These are phyloP conservation scores for Pseudoips prasinana DNA, from an alignment of 2,888 invertebrate species.

Conservation along the genomic window DNA sequence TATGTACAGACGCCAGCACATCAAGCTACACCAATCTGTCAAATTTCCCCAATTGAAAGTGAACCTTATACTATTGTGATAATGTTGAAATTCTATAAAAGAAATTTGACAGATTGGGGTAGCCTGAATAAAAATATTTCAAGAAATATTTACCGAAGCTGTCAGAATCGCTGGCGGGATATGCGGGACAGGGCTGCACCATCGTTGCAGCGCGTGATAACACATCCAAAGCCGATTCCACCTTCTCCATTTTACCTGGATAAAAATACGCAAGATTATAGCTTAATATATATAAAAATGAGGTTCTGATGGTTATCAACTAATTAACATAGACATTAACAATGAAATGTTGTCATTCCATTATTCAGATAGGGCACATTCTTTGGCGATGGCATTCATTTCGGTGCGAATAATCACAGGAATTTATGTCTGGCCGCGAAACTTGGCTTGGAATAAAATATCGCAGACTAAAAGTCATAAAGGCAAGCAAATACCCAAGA, in stretches of 20 bases:
- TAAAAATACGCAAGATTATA: constrained; percentile 11
- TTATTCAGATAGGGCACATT: too few relatives aligned
- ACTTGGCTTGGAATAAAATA: constrained; percentile 61
- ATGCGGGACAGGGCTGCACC: constrained; percentile 88
- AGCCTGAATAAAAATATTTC: too few relatives aligned
- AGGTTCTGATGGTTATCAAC: too few relatives aligned
- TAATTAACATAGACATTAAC: too few relatives aligned
- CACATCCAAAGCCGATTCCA: constrained; percentile 93
- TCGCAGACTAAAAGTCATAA: constrained; percentile 59
- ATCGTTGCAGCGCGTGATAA: constrained; percentile 94
- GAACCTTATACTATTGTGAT: too few relatives aligned
- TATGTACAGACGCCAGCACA: too few relatives aligned
- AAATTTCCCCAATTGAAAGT: too few relatives aligned
- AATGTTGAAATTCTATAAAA: too few relatives aligned
- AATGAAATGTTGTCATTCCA: too few relatives aligned
- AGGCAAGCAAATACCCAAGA: constrained; percentile 62
- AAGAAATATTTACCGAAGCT: constrained; percentile 74
- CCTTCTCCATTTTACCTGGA: constrained; percentile 82
- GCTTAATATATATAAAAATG: too few relatives aligned
- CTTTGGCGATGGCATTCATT: constrained; percentile 14
- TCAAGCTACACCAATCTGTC: too few relatives aligned
- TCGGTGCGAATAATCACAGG: constrained; percentile 38
- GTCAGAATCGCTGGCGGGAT: constrained; percentile 74
- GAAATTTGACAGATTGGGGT: too few relatives aligned
- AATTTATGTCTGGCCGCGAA: constrained; percentile 53